A percentile compares a stretch with the other conserved stretches of the same genome.
Evolutionary conservation across 2,888 invertebrate species (phyloP).

Genomic region (Acleris sparsana): DNA sequence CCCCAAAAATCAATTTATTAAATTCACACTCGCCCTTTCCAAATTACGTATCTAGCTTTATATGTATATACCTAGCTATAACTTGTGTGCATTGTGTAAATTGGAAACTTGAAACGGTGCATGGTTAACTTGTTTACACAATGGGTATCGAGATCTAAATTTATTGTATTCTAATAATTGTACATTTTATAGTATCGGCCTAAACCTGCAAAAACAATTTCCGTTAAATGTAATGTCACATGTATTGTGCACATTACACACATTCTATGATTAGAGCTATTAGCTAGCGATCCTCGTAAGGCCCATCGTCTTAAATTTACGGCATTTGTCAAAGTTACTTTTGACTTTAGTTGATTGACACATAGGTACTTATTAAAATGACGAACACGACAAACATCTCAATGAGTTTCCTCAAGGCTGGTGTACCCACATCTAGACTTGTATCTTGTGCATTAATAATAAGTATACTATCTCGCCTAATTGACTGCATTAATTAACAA

Average conservation of each 20-base stretch:
- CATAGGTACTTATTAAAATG: background rate
- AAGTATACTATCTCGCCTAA: background rate
- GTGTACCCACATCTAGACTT: background rate
- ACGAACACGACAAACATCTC: too few relatives aligned
- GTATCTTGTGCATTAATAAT: background rate
- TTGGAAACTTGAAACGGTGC: background rate
- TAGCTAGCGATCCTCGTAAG: too few relatives aligned
- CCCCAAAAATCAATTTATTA: background rate
- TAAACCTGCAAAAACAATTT: too few relatives aligned
- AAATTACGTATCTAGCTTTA: background rate
- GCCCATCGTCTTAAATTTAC: too few relatives aligned
- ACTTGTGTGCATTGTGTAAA: background rate
- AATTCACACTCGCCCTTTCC: conserved; percentile 1
- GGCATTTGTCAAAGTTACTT: too few relatives aligned
- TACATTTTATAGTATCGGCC: too few relatives aligned
- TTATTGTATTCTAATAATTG: background rate
- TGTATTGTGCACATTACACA: too few relatives aligned
- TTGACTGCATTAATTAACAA: background rate
- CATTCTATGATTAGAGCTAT: too few relatives aligned
- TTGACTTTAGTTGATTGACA: too few relatives aligned
- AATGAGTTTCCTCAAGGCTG: too few relatives aligned
- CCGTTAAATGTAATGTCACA: too few relatives aligned
- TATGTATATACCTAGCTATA: too few relatives aligned
- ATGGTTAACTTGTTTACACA: conserved; percentile 24
- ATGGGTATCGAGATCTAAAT: conserved; percentile 17